These are phyloP conservation scores for Colaptes auratus DNA, from an alignment of 2,113 vertebrate species.

Conservation along the genomic window DNA sequence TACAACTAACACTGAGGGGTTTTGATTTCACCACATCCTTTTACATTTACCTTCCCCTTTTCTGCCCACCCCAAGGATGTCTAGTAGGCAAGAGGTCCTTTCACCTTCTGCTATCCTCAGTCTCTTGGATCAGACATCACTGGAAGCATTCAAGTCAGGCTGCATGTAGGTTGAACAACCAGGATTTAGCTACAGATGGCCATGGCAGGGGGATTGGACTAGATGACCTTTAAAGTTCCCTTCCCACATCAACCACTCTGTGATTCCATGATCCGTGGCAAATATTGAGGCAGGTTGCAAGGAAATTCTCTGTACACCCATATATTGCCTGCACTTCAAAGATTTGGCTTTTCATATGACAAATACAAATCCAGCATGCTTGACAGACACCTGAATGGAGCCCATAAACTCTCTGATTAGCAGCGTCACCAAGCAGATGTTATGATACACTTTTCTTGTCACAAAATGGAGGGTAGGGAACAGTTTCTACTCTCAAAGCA, in stretches of 20 bases:
- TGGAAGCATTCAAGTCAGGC: not conserved
- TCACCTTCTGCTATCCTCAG: not conserved
- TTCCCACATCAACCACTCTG: not conserved
- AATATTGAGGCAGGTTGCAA: not conserved
- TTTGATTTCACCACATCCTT: not conserved
- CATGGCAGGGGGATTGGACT: not conserved
- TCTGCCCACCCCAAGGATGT: not conserved
- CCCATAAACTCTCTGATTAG: not conserved
- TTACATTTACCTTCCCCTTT: not conserved
- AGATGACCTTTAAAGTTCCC: not conserved
- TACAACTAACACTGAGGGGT: not conserved
- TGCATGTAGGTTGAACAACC: not conserved
- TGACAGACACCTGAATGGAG: not conserved
- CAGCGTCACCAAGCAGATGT: not conserved
- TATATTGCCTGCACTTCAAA: not conserved
- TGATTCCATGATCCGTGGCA: not conserved
- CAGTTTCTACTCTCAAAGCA: not conserved
- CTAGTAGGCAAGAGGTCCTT: not conserved
- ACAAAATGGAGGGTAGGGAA: not conserved
- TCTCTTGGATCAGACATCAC: accelerated
- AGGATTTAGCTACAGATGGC: not conserved
- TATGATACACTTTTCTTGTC: not conserved
- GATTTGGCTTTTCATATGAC: not conserved
- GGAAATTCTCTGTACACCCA: accelerated
- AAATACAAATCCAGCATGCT: not conserved